Conservation (phyloP, 1,140 invertebrate genomes). For the Cyphomyrmex costatus region DNA sequence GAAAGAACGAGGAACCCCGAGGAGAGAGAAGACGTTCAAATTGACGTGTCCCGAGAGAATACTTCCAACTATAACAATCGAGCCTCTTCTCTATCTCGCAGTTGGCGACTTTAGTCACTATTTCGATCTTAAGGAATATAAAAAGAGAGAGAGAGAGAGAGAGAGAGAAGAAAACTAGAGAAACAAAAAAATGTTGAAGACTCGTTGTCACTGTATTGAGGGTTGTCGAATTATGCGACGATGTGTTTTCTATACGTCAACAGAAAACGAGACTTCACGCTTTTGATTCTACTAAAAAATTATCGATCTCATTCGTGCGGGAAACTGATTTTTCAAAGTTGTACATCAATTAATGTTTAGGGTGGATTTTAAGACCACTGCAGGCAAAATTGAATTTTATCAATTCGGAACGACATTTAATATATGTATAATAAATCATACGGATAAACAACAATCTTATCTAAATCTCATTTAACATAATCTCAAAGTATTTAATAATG, state of each 20-base stretch:
- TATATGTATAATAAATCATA: no score
- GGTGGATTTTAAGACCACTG: conserved; percentile 6
- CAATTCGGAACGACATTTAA: neutral
- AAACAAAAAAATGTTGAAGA: conserved; percentile 51
- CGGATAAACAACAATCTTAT: no score
- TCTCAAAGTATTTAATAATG: no score
- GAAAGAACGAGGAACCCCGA: neutral
- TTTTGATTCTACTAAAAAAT: neutral
- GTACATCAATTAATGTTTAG: neutral
- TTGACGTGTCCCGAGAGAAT: conserved; percentile 68
- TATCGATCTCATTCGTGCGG: neutral
- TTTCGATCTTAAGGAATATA: conserved; percentile 46
- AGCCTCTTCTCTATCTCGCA: conserved; percentile 34
- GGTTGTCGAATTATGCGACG: conserved; percentile 40
- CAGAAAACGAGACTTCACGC: neutral
- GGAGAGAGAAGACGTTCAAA: conserved; percentile 62
- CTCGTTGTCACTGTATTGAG: conserved; percentile 51
- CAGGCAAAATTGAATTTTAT: conserved; percentile 16
- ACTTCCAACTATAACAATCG: conserved; percentile 64
- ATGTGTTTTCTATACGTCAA: neutral
- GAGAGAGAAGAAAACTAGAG: neutral
- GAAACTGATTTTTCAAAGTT: neutral
- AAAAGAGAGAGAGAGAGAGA: neutral
- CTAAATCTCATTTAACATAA: no score
- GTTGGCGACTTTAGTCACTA: conserved; percentile 53